Conservation (phyloP, 2,888 invertebrate genomes). For the Acanthosoma haemorrhoidale region DNA sequence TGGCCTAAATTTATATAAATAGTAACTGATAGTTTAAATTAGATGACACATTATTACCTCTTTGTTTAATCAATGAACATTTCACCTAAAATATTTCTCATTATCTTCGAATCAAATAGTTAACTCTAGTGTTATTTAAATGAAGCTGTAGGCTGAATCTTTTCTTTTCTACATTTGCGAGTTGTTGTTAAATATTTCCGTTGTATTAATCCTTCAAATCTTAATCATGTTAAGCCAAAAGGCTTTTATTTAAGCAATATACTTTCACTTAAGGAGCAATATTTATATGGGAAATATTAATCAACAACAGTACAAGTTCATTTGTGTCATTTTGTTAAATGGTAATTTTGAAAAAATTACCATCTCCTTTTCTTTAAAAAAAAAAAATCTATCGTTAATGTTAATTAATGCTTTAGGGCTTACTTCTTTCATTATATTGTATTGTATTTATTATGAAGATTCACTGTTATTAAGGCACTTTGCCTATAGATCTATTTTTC, state of each 20-base stretch:
- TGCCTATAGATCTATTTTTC: slow-evolving; percentile 41
- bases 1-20: neutral
- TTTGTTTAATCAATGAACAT: neutral
- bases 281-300: slow-evolving; percentile 11
- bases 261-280: neutral
- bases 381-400: slow-evolving; percentile 32
- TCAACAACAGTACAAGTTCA: slow-evolving; percentile 14
- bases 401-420: slow-evolving; percentile 37
- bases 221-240: neutral
- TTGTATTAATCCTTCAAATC: neutral
- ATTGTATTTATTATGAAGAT: slow-evolving; percentile 30
- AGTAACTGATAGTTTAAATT: neutral
- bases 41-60: neutral
- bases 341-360: neutral
- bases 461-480: slow-evolving; percentile 39
- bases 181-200: slow-evolving; percentile 19
- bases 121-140: neutral
- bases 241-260: neutral
- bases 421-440: slow-evolving; percentile 31
- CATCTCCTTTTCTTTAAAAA: slow-evolving; percentile 1
- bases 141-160: neutral
- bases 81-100: neutral
- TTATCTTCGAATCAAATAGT: neutral
- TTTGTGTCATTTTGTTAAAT: slow-evolving; percentile 2
- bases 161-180: neutral